Base-by-base conservation (phyloP, 2,797 vertebrate species). In the Alcedo atthis region DNA sequence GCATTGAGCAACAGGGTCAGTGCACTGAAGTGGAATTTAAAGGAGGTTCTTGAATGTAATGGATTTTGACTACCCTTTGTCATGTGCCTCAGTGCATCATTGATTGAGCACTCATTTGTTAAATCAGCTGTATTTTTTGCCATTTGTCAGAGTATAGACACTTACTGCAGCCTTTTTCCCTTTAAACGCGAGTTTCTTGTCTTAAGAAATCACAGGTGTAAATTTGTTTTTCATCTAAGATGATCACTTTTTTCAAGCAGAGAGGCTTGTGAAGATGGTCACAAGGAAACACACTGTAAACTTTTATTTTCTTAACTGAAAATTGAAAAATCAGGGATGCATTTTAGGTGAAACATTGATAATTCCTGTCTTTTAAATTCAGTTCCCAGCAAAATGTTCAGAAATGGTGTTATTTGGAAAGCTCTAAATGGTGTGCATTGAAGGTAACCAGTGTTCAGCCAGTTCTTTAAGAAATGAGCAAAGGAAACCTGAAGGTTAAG, bases 1-100 rank as follows among this genome's bases (percentile, higher is more conserved):
- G 96, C 97, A 96, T 94, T 95, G 97, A 98, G 98, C 97, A 98
- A 97, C 97, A 97, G 97, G 98, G 98, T 98, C 97, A 97, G 97
- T 94, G 96, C 98, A 97, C 96, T 98, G 97, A 98, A 98, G 98
- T 98, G 97, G 98, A 99, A 98, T 98, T 98, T 97, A 98, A 98
- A 98, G 97, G 97, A 94, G 96, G 71, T 95, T 97, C 98, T 98
- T 98, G 98, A 98, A 98, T 97, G 95, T 99, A 99, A 99, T 99
- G 97, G 98, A 96, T 99, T 98, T 98, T 98, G 98, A 99, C 98
- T 99, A 98, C 98, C 98, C 98, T 98, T 98, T 98, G 98, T 98
- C 98, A 97, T 97, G 93, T 96, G 98, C 98, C 98, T 97, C 98
- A 98, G 95, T 98, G 98, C 98, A 97, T 98, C 98, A 99, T 99